phyloP scores from a whole-genome alignment of 2,113 vertebrate species.

The Garra rufa region DNA sequence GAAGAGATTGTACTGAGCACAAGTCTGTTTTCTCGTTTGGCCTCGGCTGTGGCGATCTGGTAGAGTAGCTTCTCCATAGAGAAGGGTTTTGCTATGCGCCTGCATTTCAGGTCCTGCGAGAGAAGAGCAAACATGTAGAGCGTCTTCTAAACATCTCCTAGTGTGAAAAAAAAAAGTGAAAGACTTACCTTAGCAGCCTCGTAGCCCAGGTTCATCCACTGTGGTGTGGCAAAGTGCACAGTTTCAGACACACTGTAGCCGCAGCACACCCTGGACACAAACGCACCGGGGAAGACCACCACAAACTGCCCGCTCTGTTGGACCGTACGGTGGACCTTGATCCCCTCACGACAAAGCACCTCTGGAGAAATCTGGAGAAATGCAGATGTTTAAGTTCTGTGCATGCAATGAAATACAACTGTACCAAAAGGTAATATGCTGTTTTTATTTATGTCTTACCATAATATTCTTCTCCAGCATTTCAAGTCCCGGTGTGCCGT shows the following conservation, averaged over 20 bases:
- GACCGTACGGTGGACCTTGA: constrained; percentile 95
- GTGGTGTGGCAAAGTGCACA: constrained; percentile 97
- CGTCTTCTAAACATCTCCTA: background rate
- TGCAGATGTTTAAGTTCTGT: background rate
- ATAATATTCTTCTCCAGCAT: constrained; percentile 99
- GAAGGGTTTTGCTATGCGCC: constrained; percentile 95
- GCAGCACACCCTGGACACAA: constrained; percentile 97
- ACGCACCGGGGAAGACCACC: constrained; percentile 97
- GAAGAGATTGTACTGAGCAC: constrained; percentile 93
- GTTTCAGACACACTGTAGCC: constrained; percentile 99
- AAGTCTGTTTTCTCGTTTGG: constrained; percentile 94
- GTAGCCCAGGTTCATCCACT: constrained; percentile 98
- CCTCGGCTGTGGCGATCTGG: constrained; percentile 96
- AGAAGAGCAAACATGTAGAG: background rate
- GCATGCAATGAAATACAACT: background rate
- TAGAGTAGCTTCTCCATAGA: constrained; percentile 99
- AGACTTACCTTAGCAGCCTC: constrained; percentile 91
- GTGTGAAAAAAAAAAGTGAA: too few relatives aligned
- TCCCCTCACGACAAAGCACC: constrained; percentile 95
- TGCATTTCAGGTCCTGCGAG: constrained; percentile 93
- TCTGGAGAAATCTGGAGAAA: constrained; percentile 92
- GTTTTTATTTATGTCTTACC: constrained; percentile 72
- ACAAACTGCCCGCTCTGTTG: constrained; percentile 97
- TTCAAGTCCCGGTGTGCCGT: constrained; percentile 97
- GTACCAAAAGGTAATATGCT: background rate